A percentile compares a stretch with the other conserved stretches of the same genome.
phyloP scores from a whole-genome alignment of 2,888 invertebrate species.

The Acronicta aceris region DNA sequence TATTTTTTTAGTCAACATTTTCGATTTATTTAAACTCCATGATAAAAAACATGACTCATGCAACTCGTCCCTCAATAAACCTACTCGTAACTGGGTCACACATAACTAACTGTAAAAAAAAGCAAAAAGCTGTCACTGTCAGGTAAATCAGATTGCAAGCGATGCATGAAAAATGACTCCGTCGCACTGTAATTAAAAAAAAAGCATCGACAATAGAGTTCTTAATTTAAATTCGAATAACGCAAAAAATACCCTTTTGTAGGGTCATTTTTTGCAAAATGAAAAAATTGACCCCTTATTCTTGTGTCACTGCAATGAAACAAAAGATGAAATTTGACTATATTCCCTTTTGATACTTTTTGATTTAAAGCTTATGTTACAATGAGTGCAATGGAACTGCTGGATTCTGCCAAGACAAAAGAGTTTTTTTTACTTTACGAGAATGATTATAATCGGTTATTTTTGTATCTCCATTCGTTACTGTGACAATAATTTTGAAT shows the following conservation, averaged over 20 bases:
- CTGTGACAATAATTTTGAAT: conserved; percentile 26
- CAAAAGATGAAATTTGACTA: conserved; percentile 85
- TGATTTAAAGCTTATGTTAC: conserved; percentile 82
- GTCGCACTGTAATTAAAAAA: conserved; percentile 82
- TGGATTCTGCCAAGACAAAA: conserved; percentile 64
- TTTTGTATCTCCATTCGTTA: conserved; percentile 36
- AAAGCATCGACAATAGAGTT: conserved; percentile 78
- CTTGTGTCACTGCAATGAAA: conserved; percentile 80
- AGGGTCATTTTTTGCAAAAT: conserved; percentile 53
- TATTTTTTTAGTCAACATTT: not conserved
- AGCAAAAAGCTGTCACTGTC: conserved; percentile 68
- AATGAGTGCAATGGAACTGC: conserved; percentile 74
- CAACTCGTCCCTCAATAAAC: conserved; percentile 55
- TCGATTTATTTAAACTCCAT: not conserved
- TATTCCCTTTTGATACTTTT: conserved; percentile 77
- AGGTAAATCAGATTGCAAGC: conserved; percentile 87
- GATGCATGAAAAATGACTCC: conserved; percentile 89
- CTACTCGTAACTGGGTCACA: conserved; percentile 52
- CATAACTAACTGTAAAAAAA: conserved; percentile 44
- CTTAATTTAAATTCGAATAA: conserved; percentile 82
- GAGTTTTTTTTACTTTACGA: conserved; percentile 64
- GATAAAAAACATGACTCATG: conserved; percentile 19
- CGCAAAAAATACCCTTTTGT: conserved; percentile 66
- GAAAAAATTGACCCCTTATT: conserved; percentile 68
- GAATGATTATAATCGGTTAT: conserved; percentile 74